Conservation (phyloP, 2,797 vertebrate genomes). For the Falco naumanni region DNA sequence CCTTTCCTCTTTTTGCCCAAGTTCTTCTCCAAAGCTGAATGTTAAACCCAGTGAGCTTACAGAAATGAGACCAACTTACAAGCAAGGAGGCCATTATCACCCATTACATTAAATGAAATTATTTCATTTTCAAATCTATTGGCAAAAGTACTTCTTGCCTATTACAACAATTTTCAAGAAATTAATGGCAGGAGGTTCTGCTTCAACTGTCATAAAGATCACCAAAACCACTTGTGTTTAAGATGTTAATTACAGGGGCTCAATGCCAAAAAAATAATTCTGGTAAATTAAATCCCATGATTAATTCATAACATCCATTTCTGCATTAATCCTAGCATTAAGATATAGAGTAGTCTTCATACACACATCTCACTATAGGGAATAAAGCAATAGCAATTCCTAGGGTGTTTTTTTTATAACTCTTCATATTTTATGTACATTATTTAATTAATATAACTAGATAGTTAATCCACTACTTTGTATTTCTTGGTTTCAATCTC, state of each 20-base stretch:
- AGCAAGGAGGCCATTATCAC: conserved; percentile 24
- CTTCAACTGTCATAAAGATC: conserved; percentile 60
- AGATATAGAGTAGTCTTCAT: conserved; percentile 51
- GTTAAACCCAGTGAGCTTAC: not conserved
- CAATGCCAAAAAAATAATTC: conserved; percentile 70
- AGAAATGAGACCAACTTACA: not conserved
- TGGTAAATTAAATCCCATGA: conserved; percentile 74
- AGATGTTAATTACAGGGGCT: conserved; percentile 54
- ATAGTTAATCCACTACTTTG: conserved; percentile 4
- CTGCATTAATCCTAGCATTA: conserved; percentile 76
- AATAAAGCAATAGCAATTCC: conserved; percentile 54
- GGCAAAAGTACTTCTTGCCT: conserved; percentile 58
- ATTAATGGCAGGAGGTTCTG: conserved; percentile 63
- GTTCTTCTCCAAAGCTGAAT: not conserved
- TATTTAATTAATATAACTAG: conserved; percentile 42
- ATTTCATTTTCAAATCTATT: conserved; percentile 57
- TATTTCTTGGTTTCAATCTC: not conserved
- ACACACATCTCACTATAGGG: not conserved
- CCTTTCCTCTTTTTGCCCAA: not conserved
- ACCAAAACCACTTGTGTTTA: conserved; percentile 45
- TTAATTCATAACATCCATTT: conserved; percentile 75
- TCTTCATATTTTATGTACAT: not conserved
- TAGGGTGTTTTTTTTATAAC: not conserved
- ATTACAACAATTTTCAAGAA: conserved; percentile 55
- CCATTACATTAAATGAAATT: conserved; percentile 40